Percentiles rank a stretch among this genome's conserved stretches.
phyloP scores from a whole-genome alignment of 2,113 vertebrate genomes.

The Aramus guarauna region DNA sequence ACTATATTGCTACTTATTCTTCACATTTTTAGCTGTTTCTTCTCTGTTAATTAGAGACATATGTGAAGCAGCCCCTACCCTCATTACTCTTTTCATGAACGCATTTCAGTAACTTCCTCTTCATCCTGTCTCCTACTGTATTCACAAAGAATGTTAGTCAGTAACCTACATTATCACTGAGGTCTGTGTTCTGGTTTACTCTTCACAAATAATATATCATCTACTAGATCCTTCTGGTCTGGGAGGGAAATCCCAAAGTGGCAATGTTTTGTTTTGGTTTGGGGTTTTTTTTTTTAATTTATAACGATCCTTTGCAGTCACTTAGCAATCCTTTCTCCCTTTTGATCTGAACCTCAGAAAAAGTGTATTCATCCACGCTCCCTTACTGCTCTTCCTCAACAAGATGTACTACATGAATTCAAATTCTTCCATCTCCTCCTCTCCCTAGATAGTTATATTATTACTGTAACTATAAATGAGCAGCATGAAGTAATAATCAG shows the following conservation, averaged over 20 bases:
- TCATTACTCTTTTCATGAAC: neutral
- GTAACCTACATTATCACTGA: neutral
- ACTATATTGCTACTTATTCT: neutral
- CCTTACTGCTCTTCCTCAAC: neutral
- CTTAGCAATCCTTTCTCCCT: neutral
- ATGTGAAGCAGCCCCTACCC: neutral
- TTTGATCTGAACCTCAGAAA: neutral
- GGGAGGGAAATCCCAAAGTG: neutral
- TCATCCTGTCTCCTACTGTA: neutral
- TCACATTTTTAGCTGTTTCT: neutral
- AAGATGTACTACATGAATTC: neutral
- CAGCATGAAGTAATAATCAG: neutral
- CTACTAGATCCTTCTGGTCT: neutral
- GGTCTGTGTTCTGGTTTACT: neutral
- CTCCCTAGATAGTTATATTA: neutral
- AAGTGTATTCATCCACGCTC: neutral
- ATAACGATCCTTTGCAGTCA: neutral
- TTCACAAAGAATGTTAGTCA: neutral
- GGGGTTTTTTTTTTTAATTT: neutral
- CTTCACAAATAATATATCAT: neutral
- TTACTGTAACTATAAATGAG: neutral
- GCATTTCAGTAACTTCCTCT: neutral
- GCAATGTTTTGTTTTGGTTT: neutral
- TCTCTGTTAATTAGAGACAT: neutral
- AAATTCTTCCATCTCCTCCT: neutral